phyloP scores from a whole-genome alignment of 35 echinoderm and acorn worm genomes.

The Strongylocentrotus purpuratus region DNA sequence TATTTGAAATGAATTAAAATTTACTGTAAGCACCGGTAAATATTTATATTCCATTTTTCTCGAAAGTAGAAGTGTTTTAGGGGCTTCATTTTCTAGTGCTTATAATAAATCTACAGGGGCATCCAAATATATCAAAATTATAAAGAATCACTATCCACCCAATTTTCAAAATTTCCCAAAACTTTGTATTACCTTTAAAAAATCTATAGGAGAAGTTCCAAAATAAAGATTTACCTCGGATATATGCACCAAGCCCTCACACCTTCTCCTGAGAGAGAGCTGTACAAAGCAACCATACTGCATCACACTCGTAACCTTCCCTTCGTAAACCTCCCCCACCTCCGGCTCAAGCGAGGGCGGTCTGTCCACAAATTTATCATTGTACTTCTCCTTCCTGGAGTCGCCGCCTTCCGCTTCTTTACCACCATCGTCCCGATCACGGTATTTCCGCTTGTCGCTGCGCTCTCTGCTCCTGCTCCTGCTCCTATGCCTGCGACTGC shows the following conservation, averaged over 20 bases:
- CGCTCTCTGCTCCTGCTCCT: slow-evolving; percentile 58
- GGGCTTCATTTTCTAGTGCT: too few relatives aligned
- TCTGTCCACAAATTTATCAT: slow-evolving; percentile 84
- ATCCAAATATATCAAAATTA: too few relatives aligned
- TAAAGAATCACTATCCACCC: too few relatives aligned
- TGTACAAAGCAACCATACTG: slow-evolving; percentile 98
- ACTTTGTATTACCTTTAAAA: too few relatives aligned
- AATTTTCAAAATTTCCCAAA: too few relatives aligned
- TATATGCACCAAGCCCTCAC: slow-evolving; percentile 95
- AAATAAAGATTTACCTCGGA: slow-evolving; percentile 73
- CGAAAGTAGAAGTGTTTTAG: too few relatives aligned
- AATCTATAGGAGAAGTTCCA: too few relatives aligned
- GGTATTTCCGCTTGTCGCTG: slow-evolving; percentile 55
- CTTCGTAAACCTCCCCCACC: slow-evolving; percentile 80
- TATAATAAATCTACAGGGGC: too few relatives aligned
- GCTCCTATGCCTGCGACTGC: slow-evolving; percentile 51
- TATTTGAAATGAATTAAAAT: too few relatives aligned
- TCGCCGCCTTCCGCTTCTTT: slow-evolving; percentile 54
- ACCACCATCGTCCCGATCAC: slow-evolving; percentile 42
- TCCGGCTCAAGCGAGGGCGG: slow-evolving; percentile 88
- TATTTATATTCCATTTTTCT: too few relatives aligned
- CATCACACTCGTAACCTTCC: slow-evolving; percentile 95
- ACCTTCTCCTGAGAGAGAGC: slow-evolving; percentile 76
- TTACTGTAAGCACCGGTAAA: too few relatives aligned
- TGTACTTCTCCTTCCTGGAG: slow-evolving; percentile 57